Conservation (phyloP, 2,113 vertebrate genomes). For the Ophiodon elongatus region DNA sequence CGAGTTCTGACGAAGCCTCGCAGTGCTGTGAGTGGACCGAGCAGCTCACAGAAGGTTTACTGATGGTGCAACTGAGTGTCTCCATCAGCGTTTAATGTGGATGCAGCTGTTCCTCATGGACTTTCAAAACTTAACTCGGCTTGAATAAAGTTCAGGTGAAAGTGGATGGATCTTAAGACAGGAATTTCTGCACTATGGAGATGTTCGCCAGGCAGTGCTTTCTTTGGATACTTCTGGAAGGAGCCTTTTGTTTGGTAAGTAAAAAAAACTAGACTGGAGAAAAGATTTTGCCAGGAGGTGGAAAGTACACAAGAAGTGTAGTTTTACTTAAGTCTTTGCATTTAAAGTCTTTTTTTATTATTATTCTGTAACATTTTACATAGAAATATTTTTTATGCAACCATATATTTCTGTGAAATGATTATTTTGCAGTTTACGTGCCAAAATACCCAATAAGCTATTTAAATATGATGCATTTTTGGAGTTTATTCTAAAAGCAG, state of each 20-base stretch:
- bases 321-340: background rate
- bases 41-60: conserved; percentile 19
- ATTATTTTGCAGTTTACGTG: background rate
- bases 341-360: background rate
- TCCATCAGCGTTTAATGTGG: background rate
- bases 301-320: background rate
- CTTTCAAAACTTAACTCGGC: conserved; percentile 5
- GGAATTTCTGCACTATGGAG: conserved; percentile 68
- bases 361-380: background rate
- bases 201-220: conserved; percentile 85
- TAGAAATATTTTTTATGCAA: background rate
- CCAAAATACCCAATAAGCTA: background rate
- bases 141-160: conserved; percentile 22
- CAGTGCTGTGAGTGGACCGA: conserved; percentile 46
- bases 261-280: background rate
- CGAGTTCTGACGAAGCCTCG: conserved; percentile 26
- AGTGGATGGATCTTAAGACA: conserved; percentile 30
- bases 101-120: background rate
- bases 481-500: background rate
- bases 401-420: background rate
- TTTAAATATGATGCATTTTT: background rate
- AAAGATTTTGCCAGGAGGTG: background rate
- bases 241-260: conserved; percentile 88
- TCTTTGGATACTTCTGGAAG: conserved; percentile 87
- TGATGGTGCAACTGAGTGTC: background rate